Conservation (phyloP, 2,888 invertebrate species). For the Heliconius cydno region DNA sequence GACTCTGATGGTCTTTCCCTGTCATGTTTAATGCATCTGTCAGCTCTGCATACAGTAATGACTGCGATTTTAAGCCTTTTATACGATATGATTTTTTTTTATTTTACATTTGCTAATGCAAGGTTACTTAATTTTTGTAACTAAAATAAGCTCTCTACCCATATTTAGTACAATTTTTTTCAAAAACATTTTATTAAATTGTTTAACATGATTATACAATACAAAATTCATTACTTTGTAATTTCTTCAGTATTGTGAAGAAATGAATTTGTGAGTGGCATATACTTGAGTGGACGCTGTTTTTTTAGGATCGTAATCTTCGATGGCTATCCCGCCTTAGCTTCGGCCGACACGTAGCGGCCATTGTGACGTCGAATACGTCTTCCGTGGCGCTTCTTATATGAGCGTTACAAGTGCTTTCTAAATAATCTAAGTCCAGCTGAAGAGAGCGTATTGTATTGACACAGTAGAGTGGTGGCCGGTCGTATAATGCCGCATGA, state of each 20-base stretch:
- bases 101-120: not conserved
- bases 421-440: conserved; percentile 85
- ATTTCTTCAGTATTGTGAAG: conserved; percentile 9
- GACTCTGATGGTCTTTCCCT: conserved; percentile 73
- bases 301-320: conserved; percentile 84
- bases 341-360: conserved; percentile 79
- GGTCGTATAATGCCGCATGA: conserved; percentile 78
- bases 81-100: conserved; percentile 37
- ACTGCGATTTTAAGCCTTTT: conserved; percentile 59
- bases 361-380: conserved; percentile 82
- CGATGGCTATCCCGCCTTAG: conserved; percentile 74
- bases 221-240: not conserved
- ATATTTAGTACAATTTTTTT: not conserved
- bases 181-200: not conserved
- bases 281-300: conserved; percentile 76
- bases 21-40: conserved; percentile 76
- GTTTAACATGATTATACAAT: not conserved
- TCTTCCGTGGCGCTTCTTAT: conserved; percentile 82
- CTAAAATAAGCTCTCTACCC: not conserved
- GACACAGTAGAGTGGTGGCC: conserved; percentile 84
- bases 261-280: conserved; percentile 57
- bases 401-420: conserved; percentile 85
- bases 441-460: conserved; percentile 84
- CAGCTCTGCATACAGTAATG: conserved; percentile 67
- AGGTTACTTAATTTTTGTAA: not conserved